Evolutionary conservation across 92 coral and sea anemone species (phyloP).

Genomic region (Epizoanthus rinbou): DNA sequence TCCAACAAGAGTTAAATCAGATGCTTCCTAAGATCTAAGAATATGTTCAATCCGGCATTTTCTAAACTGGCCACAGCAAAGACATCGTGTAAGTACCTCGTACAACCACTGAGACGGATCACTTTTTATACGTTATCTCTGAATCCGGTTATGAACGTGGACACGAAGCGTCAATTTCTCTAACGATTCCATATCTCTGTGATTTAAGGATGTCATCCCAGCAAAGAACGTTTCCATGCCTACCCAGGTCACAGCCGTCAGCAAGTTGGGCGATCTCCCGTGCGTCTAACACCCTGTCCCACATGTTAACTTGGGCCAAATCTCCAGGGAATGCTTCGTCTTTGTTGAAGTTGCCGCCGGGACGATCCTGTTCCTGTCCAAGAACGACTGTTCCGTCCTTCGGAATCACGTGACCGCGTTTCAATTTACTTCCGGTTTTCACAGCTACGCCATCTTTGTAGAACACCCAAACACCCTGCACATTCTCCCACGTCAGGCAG

Average conservation of each 20-base stretch:
- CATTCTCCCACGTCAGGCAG: constrained; percentile 40
- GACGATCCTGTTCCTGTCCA: constrained; percentile 33
- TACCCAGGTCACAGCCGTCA: constrained; percentile 16
- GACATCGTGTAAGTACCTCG: background rate
- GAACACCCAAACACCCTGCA: constrained; percentile 30
- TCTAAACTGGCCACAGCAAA: constrained; percentile 1
- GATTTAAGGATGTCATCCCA: constrained; percentile 43
- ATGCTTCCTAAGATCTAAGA: background rate
- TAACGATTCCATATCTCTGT: constrained; percentile 23
- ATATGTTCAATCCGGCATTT: background rate
- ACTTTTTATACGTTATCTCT: background rate
- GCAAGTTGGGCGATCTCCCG: constrained; percentile 20
- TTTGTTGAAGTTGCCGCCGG: constrained; percentile 40
- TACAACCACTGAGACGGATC: background rate
- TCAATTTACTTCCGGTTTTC: constrained; percentile 16
- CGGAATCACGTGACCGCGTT: constrained; percentile 35
- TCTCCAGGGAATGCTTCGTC: constrained; percentile 36
- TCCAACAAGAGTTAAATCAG: too few species aligned
- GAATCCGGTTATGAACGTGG: background rate
- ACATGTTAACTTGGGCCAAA: constrained; percentile 26
- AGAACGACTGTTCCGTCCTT: constrained; percentile 39
- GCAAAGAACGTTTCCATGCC: constrained; percentile 15
- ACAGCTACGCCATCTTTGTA: constrained; percentile 32
- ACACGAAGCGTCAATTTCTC: constrained; percentile 20
- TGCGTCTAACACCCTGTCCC: constrained; percentile 25